A percentile compares a stretch with the other conserved stretches of the same genome.
Conservation (phyloP, 1,140 invertebrate genomes). For the Acromyrmex heyeri region DNA sequence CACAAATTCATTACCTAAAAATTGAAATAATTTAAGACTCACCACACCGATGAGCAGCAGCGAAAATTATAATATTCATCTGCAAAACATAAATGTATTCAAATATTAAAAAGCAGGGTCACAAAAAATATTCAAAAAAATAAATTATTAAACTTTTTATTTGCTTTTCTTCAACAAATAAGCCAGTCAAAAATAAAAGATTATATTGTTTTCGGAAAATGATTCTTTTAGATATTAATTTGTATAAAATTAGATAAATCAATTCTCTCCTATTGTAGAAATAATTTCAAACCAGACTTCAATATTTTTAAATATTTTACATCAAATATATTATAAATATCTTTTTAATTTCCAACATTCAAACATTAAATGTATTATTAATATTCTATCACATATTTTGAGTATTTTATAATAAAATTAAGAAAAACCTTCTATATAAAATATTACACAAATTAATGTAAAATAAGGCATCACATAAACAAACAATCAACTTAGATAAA, state of each 20-base stretch:
- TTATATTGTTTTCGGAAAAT: neutral
- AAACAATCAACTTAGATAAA: neutral
- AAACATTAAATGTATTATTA: no score
- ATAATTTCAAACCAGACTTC: no score
- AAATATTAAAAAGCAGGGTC: neutral
- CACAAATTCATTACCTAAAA: neutral
- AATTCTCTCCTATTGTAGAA: no score
- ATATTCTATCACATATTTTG: no score
- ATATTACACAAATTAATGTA: no score
- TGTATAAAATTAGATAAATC: no score
- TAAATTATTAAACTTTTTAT: neutral
- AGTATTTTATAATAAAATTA: no score
- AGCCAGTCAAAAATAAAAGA: neutral
- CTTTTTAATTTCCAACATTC: no score
- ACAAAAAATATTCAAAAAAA: neutral
- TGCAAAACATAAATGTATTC: neutral
- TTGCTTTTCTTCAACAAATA: neutral
- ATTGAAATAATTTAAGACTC: slow-evolving; percentile 2
- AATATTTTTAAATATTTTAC: neutral
- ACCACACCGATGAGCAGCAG: neutral
- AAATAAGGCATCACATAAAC: neutral
- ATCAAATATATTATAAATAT: neutral
- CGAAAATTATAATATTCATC: neutral
- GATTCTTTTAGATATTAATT: no score
- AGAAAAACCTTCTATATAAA: no score